Base-by-base conservation (phyloP, 2,888 invertebrate species). In the Tetragonula carbonaria region DNA sequence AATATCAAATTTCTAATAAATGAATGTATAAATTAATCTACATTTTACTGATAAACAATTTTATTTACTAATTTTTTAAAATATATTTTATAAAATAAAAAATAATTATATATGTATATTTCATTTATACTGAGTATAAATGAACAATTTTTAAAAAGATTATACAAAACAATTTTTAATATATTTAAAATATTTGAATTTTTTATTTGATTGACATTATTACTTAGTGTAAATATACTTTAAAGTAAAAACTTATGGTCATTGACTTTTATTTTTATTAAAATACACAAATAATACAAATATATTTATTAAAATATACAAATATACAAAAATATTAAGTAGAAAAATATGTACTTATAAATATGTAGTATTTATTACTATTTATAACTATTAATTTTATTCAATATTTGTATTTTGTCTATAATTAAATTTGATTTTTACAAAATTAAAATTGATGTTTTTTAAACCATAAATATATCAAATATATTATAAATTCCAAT, bases 1-100 rank as follows among this genome's bases (percentile, higher is more conserved):
- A 72, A 38, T 68, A 82, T 83, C 13, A 72, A 75, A 73, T 68
- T 73, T 74, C 75, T 65, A 18, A 65, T 73, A 83, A 84, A 76
- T 63, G 75, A 78, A 78, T 84, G 73, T 84, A 82, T 78, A 74
- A 78, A 78, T 38, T 72, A 72, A 74, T 83, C 63, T 78, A 75
- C 83, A 85, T 85, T 85, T 85, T 78, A 83, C 28, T 68, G 79
- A 72, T 70, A 74, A 76, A 73, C 74, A 85, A 73, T 78, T 79
- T 83, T 59, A 65, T 76, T 83, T 73, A 18, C 38, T 84, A 84
- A 75, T 70, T 62, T 85, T 85, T 57, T 65, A 28, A 82, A 78
- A 78, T 78, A 82, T 84, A 74, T 85, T 83, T 84, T 75, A 75
- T 71, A 45, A 70, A 63, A 65, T 16, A 55, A 72, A 68, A 5